phyloP scores from a whole-genome alignment of 2,888 invertebrate genomes.

The Incurvaria masculella region DNA sequence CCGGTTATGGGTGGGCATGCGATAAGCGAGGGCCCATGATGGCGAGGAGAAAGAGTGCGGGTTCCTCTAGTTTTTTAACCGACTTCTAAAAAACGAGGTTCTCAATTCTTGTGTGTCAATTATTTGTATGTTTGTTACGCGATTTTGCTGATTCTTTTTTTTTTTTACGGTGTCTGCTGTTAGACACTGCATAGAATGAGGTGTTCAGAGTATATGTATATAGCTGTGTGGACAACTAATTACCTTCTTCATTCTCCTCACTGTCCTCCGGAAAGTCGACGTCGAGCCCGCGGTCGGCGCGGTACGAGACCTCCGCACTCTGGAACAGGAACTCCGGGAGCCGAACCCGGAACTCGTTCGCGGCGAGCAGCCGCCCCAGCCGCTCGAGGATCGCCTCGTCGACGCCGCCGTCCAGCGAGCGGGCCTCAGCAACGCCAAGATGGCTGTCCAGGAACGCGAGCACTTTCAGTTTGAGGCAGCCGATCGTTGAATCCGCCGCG shows the following conservation, averaged over 20 bases:
- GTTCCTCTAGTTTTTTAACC: too few species aligned
- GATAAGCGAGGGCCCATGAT: too few species aligned
- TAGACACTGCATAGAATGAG: too few species aligned
- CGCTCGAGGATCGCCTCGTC: slow-evolving; percentile 75
- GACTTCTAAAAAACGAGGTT: too few species aligned
- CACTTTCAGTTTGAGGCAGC: slow-evolving; percentile 75
- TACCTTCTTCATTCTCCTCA: slow-evolving; percentile 57
- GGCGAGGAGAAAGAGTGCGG: too few species aligned
- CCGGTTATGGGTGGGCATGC: too few species aligned
- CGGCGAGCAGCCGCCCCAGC: slow-evolving; percentile 65
- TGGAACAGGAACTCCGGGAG: slow-evolving; percentile 71
- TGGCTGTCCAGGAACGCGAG: slow-evolving; percentile 71
- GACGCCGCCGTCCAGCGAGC: slow-evolving; percentile 58
- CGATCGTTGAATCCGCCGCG: slow-evolving; percentile 61
- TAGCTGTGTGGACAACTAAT: too few species aligned
- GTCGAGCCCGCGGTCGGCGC: slow-evolving; percentile 64
- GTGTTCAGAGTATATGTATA: too few species aligned
- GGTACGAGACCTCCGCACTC: slow-evolving; percentile 63
- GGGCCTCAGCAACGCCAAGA: slow-evolving; percentile 59
- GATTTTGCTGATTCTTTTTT: too few species aligned
- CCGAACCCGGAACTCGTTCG: slow-evolving; percentile 70
- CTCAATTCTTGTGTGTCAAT: too few species aligned
- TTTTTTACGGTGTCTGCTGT: too few species aligned
- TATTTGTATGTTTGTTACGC: too few species aligned
- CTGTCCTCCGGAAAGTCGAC: slow-evolving; percentile 54